Evolutionary conservation across 2,113 vertebrate genomes (phyloP).

Genomic region (Forbesichthys agassizii): DNA sequence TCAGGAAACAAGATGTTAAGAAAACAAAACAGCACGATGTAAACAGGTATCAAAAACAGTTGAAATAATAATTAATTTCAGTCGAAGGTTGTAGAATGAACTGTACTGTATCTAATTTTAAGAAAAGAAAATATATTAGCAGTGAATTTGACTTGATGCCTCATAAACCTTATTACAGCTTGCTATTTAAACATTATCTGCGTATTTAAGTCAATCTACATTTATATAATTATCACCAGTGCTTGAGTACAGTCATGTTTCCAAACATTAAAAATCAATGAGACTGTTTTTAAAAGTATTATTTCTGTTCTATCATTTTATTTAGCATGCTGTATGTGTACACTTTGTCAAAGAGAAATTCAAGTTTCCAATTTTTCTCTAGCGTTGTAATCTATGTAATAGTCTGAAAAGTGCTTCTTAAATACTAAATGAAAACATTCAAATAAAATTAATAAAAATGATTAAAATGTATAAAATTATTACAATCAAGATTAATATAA

Average conservation of each 20-base stretch:
- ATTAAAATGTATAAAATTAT: slow-evolving; percentile 15
- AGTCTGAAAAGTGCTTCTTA: slow-evolving; percentile 27
- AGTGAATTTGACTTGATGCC: slow-evolving; percentile 41
- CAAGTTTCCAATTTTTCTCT: no score
- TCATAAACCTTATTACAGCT: slow-evolving; percentile 37
- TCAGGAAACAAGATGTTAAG: slow-evolving; percentile 54
- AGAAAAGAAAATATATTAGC: slow-evolving; percentile 18
- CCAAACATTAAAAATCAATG: slow-evolving; percentile 21
- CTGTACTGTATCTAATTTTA: slow-evolving; percentile 31
- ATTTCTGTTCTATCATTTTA: slow-evolving; percentile 24
- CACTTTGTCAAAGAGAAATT: no score
- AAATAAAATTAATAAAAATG: slow-evolving; percentile 5
- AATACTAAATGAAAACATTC: slow-evolving; percentile 9
- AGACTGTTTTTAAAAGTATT: background rate
- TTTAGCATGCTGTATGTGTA: background rate
- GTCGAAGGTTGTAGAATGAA: slow-evolving; percentile 10
- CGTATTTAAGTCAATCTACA: slow-evolving; percentile 25
- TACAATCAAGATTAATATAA: slow-evolving; percentile 15
- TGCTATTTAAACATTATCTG: slow-evolving; percentile 35
- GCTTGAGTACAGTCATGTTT: slow-evolving; percentile 1
- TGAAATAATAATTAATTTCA: background rate
- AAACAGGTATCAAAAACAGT: background rate
- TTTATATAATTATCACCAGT: slow-evolving; percentile 25
- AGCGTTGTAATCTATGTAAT: slow-evolving; percentile 27
- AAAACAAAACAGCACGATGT: slow-evolving; percentile 6